These are phyloP conservation scores for Sinotaia quadrata DNA, from an alignment of 2,888 invertebrate species.

Conservation along the genomic window DNA sequence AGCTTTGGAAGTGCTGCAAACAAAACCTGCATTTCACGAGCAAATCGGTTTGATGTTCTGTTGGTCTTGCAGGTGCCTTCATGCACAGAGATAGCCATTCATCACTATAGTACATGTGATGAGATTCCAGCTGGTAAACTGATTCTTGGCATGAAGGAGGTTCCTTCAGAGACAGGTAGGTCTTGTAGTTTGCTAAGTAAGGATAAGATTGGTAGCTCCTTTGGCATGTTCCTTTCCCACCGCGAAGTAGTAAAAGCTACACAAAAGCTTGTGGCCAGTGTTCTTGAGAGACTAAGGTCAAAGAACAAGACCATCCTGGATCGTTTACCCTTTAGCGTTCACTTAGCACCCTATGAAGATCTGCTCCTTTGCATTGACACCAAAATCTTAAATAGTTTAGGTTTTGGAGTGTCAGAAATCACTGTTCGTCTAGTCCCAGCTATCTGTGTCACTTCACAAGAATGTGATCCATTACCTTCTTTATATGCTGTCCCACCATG, in stretches of 20 bases:
- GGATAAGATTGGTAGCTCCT: constrained; percentile 19
- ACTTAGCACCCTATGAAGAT: constrained; percentile 40
- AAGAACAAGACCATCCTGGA: constrained; percentile 48
- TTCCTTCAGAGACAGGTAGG: background rate
- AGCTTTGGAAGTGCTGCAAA: constrained; percentile 51
- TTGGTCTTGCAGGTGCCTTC: constrained; percentile 45
- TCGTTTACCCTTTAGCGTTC: constrained; percentile 53
- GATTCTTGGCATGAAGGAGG: constrained; percentile 40
- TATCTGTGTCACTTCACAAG: constrained; percentile 44
- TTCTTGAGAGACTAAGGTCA: constrained; percentile 49
- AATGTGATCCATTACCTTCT: constrained; percentile 42
- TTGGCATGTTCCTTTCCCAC: constrained; percentile 32
- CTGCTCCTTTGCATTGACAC: constrained; percentile 53
- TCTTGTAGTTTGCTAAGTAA: constrained; percentile 8
- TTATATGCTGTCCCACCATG: constrained; percentile 50
- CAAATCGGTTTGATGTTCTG: constrained; percentile 54
- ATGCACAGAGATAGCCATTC: constrained; percentile 34
- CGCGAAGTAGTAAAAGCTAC: constrained; percentile 41
- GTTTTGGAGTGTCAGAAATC: constrained; percentile 53
- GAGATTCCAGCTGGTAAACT: constrained; percentile 53
- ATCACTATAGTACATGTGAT: constrained; percentile 36
- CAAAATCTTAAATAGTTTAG: constrained; percentile 43
- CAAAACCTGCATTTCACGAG: constrained; percentile 44
- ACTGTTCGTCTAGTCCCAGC: constrained; percentile 51
- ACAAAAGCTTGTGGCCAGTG: constrained; percentile 45